Evolutionary conservation across 1,140 invertebrate species (phyloP), one percentile per base, ranked within the genome.

Genomic region (Tetramorium parvispinum): DNA sequence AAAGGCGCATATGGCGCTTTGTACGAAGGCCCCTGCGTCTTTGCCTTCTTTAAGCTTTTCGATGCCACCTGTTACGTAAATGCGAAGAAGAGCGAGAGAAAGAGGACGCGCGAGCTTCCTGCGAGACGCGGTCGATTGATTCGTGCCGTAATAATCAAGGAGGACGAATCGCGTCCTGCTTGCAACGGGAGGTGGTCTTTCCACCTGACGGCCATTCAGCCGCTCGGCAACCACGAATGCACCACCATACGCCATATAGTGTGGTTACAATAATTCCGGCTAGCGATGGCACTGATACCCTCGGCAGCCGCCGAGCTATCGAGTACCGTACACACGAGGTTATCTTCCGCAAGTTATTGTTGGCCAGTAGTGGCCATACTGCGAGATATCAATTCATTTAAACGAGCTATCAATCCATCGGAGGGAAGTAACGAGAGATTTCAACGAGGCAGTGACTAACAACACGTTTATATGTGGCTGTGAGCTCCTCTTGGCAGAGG

Each of bases 11-110:
- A 53, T 65, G 71, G 83, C 57, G 87, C 27, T 86, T 55, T 37
- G 55, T 71, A 24, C 16, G 75, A 79, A 46, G 21, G 21, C 49
- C 66, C 59, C 49, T 63, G 32, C 66, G 57, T 78, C 46, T 65
- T 10, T 43, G n/a, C 55, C 85, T 88, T 75, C 79, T 37, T 61
- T 43, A 43, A 46, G 59, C 68, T 65, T 85, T 82, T 85, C 89
- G 89, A 92, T 90, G 90, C 92, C 92, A 94, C 93, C 92, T 93
- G 93, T 94, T 94, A 94, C 93, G 92, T 93, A 93, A 94, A 92
- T 91, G 92, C 91, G 87, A 91, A 90, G 32, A 32, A 32, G 32
- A 32, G 32, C 83, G 27, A 24, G 40, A 49, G 68, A 46, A 46
- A 18, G 68, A 85, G 65, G 49, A n/a, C 18, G 49, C 32, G 40